Conservation (phyloP, 2,113 vertebrate species). For the Neopipo cinnamomea region DNA sequence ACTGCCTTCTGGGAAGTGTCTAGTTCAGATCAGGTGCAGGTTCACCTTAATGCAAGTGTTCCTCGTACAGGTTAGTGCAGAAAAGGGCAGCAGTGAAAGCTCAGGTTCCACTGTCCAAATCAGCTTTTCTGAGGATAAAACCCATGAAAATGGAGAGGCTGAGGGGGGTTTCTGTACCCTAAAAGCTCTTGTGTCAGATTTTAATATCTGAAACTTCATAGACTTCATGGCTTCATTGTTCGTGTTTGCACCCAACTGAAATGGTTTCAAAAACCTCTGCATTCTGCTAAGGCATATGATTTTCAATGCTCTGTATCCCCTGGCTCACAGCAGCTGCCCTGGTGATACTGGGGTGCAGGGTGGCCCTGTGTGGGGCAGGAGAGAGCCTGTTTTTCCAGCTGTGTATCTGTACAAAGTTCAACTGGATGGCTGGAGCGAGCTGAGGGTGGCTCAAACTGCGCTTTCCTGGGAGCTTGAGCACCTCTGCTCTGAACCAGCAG, state of each 20-base stretch:
- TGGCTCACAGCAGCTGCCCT: background rate
- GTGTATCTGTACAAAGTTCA: fast-evolving
- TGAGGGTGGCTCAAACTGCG: fast-evolving
- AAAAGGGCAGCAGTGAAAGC: background rate
- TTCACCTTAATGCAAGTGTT: background rate
- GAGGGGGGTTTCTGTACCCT: background rate
- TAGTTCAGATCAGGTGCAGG: background rate
- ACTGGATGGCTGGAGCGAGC: background rate
- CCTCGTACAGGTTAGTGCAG: no score
- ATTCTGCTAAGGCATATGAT: background rate
- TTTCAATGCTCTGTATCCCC: background rate
- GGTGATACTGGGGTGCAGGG: fast-evolving
- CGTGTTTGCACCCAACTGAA: background rate
- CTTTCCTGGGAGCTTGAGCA: background rate
- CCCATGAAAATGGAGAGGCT: background rate
- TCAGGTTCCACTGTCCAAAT: background rate
- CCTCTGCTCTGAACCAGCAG: background rate
- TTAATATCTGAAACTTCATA: background rate
- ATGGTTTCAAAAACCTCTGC: background rate
- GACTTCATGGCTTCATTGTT: background rate
- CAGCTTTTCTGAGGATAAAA: background rate
- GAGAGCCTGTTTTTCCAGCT: background rate
- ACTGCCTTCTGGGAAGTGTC: background rate
- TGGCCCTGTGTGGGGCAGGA: fast-evolving
- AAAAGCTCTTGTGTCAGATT: background rate